These are phyloP conservation scores for Dolichopus griseipennis DNA, from an alignment of 2,888 invertebrate genomes.

Conservation along the genomic window DNA sequence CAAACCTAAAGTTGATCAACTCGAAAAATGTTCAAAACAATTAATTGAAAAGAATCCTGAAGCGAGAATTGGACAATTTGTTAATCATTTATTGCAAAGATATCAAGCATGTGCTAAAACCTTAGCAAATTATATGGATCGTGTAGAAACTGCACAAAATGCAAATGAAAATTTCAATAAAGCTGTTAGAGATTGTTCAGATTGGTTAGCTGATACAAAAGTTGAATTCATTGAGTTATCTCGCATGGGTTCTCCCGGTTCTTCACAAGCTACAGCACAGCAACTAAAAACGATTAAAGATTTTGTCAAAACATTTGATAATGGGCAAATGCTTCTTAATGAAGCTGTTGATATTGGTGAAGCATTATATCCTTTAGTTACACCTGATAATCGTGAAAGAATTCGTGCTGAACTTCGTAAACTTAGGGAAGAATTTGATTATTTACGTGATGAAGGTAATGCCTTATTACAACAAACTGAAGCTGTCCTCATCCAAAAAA, in stretches of 20 bases:
- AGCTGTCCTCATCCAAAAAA: conserved; percentile 78
- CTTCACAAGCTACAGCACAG: conserved; percentile 62
- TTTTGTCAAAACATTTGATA: conserved; percentile 54
- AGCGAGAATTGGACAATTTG: conserved; percentile 70
- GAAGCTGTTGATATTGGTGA: conserved; percentile 81
- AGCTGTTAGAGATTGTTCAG: conserved; percentile 62
- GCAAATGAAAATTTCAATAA: conserved; percentile 58
- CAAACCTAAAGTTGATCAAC: conserved; percentile 55
- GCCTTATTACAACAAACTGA: conserved; percentile 80
- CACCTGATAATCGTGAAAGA: conserved; percentile 76
- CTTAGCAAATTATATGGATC: conserved; percentile 58
- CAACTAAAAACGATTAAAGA: conserved; percentile 66
- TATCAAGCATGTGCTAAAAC: conserved; percentile 68
- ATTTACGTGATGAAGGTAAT: conserved; percentile 74
- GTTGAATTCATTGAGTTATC: conserved; percentile 64
- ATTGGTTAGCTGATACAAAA: conserved; percentile 71
- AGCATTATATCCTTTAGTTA: conserved; percentile 75
- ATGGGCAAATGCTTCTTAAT: conserved; percentile 68
- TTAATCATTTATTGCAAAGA: conserved; percentile 65
- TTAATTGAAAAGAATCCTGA: conserved; percentile 72
- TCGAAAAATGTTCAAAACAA: conserved; percentile 60
- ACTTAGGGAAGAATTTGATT: conserved; percentile 74
- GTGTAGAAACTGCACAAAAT: conserved; percentile 60
- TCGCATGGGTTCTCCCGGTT: conserved; percentile 59
- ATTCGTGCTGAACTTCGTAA: conserved; percentile 73